A percentile compares a stretch with the other conserved stretches of the same genome.
Conservation (phyloP, 2,113 vertebrate species). For the Cynocephalus volans region DNA sequence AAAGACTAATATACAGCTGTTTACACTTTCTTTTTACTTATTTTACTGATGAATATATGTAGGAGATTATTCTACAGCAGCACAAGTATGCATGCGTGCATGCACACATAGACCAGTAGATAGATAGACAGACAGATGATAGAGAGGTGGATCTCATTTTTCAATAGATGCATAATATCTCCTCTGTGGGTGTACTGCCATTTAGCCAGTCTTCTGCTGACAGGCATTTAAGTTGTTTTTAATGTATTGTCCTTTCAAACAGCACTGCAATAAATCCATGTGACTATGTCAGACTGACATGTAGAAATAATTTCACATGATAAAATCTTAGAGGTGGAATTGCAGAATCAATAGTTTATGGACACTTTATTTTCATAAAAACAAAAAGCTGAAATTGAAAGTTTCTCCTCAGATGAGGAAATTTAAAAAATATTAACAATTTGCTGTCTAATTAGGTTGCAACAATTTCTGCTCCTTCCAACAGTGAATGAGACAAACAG, state of each 20-base stretch:
- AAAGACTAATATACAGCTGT: not conserved
- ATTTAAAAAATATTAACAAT: not conserved
- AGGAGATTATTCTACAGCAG: not conserved
- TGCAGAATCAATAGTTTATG: not conserved
- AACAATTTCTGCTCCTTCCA: not conserved
- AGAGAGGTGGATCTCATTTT: not conserved
- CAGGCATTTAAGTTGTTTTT: conserved; percentile 6
- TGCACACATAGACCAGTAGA: not conserved
- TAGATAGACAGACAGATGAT: not conserved
- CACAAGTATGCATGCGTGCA: not conserved
- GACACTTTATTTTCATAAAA: conserved; percentile 8
- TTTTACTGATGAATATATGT: not conserved
- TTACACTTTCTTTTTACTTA: not conserved
- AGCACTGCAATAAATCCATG: not conserved
- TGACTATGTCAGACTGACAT: not conserved
- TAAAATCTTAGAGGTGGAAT: not conserved
- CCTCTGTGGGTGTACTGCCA: not conserved
- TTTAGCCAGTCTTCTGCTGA: not conserved
- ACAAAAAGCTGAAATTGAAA: not conserved
- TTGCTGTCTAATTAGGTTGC: not conserved
- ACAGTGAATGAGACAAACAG: not conserved
- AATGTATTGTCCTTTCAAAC: not conserved
- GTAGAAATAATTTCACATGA: not conserved
- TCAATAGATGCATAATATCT: not conserved
- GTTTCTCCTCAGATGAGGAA: not conserved